A percentile compares a stretch with the other conserved stretches of the same genome.
Evolutionary conservation across 2,113 vertebrate genomes (phyloP).

Genomic region (Gambusia holbrooki): DNA sequence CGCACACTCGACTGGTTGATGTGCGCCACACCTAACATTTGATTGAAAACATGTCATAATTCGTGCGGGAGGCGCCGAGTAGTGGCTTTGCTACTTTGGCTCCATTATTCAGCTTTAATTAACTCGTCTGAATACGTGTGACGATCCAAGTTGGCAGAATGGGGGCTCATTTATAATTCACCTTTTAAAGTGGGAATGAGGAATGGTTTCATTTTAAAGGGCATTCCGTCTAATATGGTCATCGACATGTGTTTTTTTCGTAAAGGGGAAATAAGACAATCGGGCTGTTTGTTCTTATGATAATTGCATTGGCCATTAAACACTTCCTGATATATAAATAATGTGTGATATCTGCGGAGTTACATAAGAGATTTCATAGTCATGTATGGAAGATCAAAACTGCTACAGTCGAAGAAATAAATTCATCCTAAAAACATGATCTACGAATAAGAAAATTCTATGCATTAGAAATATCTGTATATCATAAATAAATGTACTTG

Average conservation of each 20-base stretch:
- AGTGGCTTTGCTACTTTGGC: background rate
- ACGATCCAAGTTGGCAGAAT: slow-evolving; percentile 38
- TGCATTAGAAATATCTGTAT: background rate
- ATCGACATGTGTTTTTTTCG: background rate
- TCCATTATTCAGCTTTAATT: slow-evolving; percentile 36
- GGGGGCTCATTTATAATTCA: slow-evolving; percentile 49
- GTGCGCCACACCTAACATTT: slow-evolving; percentile 58
- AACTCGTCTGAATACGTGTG: slow-evolving; percentile 38
- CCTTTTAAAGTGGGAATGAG: slow-evolving; percentile 36
- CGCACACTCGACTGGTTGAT: slow-evolving; percentile 46
- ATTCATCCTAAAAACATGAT: background rate
- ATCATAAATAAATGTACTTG: background rate
- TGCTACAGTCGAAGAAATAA: background rate
- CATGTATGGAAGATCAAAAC: slow-evolving; percentile 17
- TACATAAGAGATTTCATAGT: slow-evolving; percentile 69
- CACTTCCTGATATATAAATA: slow-evolving; percentile 23
- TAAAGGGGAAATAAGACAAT: background rate
- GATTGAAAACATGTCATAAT: slow-evolving; percentile 45
- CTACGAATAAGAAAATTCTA: background rate
- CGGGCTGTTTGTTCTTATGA: background rate
- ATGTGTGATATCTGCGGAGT: slow-evolving; percentile 56
- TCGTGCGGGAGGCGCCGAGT: background rate
- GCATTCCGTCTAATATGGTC: slow-evolving; percentile 14
- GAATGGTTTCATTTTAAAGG: slow-evolving; percentile 17
- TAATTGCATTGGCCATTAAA: background rate